A percentile compares a stretch with the other conserved stretches of the same genome.
These are phyloP conservation scores for Epirrhoe alternata DNA, from an alignment of 2,888 invertebrate species.

Conservation along the genomic window DNA sequence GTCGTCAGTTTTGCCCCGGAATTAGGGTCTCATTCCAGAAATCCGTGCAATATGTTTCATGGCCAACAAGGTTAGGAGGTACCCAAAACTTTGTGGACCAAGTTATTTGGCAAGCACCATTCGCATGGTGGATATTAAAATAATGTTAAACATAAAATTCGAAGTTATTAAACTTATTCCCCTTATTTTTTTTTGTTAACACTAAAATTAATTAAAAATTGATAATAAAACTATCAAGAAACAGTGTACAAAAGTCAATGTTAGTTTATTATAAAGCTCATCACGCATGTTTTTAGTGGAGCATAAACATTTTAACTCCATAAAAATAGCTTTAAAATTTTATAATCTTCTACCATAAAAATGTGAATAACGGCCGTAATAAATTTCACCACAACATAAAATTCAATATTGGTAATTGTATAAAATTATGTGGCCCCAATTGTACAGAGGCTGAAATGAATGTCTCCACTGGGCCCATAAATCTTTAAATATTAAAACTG, in stretches of 20 bases:
- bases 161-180: background rate
- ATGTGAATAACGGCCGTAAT: slow-evolving; percentile 35
- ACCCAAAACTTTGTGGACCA: slow-evolving; percentile 9
- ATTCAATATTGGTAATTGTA: slow-evolving; percentile 52
- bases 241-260: background rate
- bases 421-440: slow-evolving; percentile 56
- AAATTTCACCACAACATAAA: slow-evolving; percentile 45
- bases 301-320: slow-evolving; percentile 14
- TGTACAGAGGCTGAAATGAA: slow-evolving; percentile 71
- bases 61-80: slow-evolving; percentile 16
- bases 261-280: slow-evolving; percentile 8
- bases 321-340: slow-evolving; percentile 19
- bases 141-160: background rate
- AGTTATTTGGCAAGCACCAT: slow-evolving; percentile 1
- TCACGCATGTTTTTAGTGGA: slow-evolving; percentile 14
- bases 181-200: background rate
- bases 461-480: slow-evolving; percentile 75
- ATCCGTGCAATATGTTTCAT: slow-evolving; percentile 27
- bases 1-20: slow-evolving; percentile 22
- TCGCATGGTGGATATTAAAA: background rate
- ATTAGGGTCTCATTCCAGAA: slow-evolving; percentile 25
- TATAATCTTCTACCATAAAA: slow-evolving; percentile 36
- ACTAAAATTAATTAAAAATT: too few relatives aligned
- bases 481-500: slow-evolving; percentile 79
- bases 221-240: background rate